These are phyloP conservation scores for Panorpa germanica DNA, from an alignment of 2,888 invertebrate species.

Conservation along the genomic window DNA sequence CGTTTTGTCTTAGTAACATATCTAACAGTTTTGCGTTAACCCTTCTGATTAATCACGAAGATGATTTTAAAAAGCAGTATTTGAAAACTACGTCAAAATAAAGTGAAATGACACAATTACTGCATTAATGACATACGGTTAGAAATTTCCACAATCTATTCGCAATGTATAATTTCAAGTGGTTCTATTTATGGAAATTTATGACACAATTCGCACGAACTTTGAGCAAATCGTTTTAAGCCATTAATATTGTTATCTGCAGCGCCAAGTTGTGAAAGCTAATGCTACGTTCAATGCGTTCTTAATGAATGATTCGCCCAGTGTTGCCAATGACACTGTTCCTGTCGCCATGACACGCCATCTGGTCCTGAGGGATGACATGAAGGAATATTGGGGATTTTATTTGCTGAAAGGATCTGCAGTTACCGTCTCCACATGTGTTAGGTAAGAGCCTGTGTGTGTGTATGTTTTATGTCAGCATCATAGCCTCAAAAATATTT, in stretches of 20 bases:
- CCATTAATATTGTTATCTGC: constrained; percentile 7
- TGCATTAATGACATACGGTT: no score
- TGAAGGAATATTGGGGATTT: constrained; percentile 73
- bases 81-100: no score
- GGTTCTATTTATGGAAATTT: no score
- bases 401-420: constrained; percentile 54
- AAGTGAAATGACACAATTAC: no score
- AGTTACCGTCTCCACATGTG: constrained; percentile 56
- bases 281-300: constrained; percentile 63
- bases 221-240: constrained; percentile 1
- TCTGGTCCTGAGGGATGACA: constrained; percentile 51
- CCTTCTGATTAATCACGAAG: constrained; percentile 2
- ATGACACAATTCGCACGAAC: no score
- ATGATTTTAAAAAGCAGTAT: no score
- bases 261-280: constrained; percentile 48
- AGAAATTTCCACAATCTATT: no score
- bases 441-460: constrained; percentile 30
- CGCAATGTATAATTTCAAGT: no score
- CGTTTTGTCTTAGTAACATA: no score
- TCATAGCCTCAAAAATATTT: not conserved
- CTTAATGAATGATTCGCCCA: constrained; percentile 40
- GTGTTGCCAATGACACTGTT: constrained; percentile 32
- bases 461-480: constrained; percentile 2
- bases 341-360: constrained; percentile 50
- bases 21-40: no score